phyloP scores from a whole-genome alignment of 1,140 invertebrate species.

The Papilio xuthus region DNA sequence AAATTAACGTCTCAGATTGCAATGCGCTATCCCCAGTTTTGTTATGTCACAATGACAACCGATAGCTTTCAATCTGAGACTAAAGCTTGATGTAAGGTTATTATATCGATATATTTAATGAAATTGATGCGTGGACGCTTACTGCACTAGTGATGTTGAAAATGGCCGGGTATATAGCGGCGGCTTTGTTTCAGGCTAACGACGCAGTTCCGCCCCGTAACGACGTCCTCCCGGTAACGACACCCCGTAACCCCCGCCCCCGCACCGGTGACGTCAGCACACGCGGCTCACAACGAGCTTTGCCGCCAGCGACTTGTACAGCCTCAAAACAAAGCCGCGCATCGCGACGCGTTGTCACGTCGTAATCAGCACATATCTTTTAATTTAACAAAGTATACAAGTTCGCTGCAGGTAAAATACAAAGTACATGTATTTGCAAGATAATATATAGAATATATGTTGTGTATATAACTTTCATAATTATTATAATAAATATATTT shows the following conservation, averaged over 20 bases:
- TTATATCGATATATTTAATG: constrained; percentile 20
- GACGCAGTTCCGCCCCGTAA: constrained; percentile 73
- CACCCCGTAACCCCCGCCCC: constrained; percentile 41
- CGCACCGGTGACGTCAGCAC: constrained; percentile 40
- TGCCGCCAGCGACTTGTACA: background rate
- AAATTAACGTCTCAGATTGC: background rate
- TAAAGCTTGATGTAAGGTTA: background rate
- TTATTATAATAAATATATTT: too few relatives aligned
- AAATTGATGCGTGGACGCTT: constrained; percentile 37
- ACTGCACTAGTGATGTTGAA: constrained; percentile 44
- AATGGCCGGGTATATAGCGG: constrained; percentile 71
- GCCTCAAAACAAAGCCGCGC: background rate
- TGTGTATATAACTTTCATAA: too few relatives aligned
- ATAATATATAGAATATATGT: too few relatives aligned
- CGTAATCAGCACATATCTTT: background rate
- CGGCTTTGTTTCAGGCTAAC: constrained; percentile 73
- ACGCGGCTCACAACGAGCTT: background rate
- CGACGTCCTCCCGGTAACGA: constrained; percentile 71
- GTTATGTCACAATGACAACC: background rate
- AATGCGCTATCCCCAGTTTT: background rate
- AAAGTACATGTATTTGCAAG: too few relatives aligned
- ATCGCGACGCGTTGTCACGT: background rate
- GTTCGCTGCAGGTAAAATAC: too few relatives aligned
- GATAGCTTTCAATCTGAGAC: background rate
- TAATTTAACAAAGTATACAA: too few relatives aligned